Base-by-base conservation (phyloP, 2,797 vertebrate genomes). In the Helostoma temminkii region DNA sequence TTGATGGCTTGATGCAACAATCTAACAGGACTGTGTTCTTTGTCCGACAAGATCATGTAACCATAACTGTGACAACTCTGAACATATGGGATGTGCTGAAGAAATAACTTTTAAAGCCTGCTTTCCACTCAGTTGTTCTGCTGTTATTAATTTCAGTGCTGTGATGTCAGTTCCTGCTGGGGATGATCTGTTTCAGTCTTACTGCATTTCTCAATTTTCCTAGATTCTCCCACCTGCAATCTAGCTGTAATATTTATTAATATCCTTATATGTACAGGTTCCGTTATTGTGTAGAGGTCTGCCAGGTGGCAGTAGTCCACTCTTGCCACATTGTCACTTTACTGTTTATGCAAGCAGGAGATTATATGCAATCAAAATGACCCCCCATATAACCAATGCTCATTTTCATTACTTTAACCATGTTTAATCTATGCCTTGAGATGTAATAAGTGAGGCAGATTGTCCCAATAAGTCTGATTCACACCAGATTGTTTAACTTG, bases 361-460 rank as follows among this genome's bases (percentile, higher is more conserved):
- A 79, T 82, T 63, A 80, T 81, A 79, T 81, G 79, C 82, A 81
- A 66, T 68, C 66, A 65, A 80, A 56, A 34, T 64, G 60, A 9
- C 19, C 21, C 47, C 57, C 41, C 53, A 21, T 49, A 18, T 45
- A 43, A 24, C 34, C 32, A n/a, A 41, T 43, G 18, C 66, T 42
- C 28, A 25, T 63, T 43, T 70, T 4, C 9, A 4, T 61, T 32
- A 54, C 63, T 65, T 66, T 30, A 25, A 43, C 26, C 16, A 14
- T 49, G 21, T 69, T 84, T 55, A n/a, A 65, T 81, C 61, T 61
- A 84, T 92, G 87, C 86, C 85, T 89, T 88, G 58, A 77, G 48
- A 56, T 61, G 18, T 3, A 22, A 25, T 42, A 12, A 58, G 22
- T 53, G 53, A 50, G 43, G 37, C 49, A 39, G 54, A 64, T 46